A percentile compares a stretch with the other conserved stretches of the same genome.
Evolutionary conservation across 2,113 vertebrate genomes (phyloP).

Genomic region (Micronycteris hirsuta): DNA sequence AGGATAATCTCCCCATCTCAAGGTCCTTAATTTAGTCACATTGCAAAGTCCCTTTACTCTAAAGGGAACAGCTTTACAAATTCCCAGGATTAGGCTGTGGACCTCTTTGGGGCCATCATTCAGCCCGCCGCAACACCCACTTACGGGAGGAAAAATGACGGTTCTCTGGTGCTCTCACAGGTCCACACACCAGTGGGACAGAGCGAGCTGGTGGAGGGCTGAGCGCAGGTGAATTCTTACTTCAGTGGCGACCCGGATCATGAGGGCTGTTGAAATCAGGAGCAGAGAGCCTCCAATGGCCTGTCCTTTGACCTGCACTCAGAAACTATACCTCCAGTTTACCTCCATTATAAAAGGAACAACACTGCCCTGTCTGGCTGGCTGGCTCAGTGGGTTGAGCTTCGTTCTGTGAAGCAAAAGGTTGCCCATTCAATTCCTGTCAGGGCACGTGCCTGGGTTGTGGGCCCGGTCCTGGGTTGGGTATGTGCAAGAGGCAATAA

Average conservation of each 20-base stretch:
- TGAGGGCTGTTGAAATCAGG: background rate
- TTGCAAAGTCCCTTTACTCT: background rate
- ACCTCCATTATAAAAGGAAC: background rate
- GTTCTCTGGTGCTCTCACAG: fast-evolving
- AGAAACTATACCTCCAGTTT: background rate
- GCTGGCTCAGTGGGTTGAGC: no score
- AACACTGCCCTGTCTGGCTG: background rate
- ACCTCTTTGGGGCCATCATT: background rate
- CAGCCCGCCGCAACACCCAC: background rate
- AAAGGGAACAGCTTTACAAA: no score
- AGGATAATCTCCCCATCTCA: no score
- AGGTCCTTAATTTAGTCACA: background rate
- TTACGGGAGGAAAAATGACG: background rate
- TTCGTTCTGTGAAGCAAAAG: no score
- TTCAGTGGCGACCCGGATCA: background rate
- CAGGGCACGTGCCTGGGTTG: no score
- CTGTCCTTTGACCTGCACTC: background rate
- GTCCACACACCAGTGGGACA: background rate
- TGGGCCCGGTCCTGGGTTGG: no score
- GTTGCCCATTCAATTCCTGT: no score
- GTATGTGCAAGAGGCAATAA: no score
- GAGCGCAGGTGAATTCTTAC: background rate
- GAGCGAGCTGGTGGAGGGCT: background rate
- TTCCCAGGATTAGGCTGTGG: background rate
- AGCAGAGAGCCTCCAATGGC: background rate